Conservation (phyloP, 2,888 invertebrate genomes). For the Herminia tarsipennalis region DNA sequence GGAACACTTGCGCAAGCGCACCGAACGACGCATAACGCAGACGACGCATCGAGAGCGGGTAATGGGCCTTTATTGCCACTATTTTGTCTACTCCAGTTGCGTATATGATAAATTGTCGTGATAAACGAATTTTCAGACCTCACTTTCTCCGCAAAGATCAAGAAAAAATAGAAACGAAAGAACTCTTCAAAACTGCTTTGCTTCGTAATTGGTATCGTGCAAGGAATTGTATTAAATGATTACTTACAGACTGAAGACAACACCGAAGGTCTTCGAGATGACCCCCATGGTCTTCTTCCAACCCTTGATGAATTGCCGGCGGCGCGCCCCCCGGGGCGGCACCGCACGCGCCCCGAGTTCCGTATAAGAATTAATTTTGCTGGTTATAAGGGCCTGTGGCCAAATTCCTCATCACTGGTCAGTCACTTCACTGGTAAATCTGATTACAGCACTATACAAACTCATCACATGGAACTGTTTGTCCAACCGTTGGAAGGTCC, state of each 20-base stretch:
- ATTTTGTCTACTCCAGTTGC: slow-evolving; percentile 46
- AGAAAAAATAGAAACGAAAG: slow-evolving; percentile 10
- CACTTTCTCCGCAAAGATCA: slow-evolving; percentile 26
- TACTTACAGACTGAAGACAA: slow-evolving; percentile 93
- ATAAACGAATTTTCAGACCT: slow-evolving; percentile 47
- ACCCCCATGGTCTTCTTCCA: slow-evolving; percentile 89
- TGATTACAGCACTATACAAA: slow-evolving; percentile 53
- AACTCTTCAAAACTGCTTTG: too few relatives aligned
- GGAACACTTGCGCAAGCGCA: slow-evolving; percentile 74
- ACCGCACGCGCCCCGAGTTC: slow-evolving; percentile 75
- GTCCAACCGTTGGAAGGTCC: slow-evolving; percentile 38
- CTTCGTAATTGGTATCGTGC: slow-evolving; percentile 1
- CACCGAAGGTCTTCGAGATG: slow-evolving; percentile 91
- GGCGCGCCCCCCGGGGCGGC: slow-evolving; percentile 79
- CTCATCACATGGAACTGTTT: slow-evolving; percentile 38
- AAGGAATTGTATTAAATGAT: too few relatives aligned
- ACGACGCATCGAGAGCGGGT: slow-evolving; percentile 33
- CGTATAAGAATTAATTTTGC: slow-evolving; percentile 81
- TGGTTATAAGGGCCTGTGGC: slow-evolving; percentile 51
- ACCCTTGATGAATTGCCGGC: slow-evolving; percentile 82
- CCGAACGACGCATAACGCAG: slow-evolving; percentile 34
- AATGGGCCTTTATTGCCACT: slow-evolving; percentile 62
- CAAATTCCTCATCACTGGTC: slow-evolving; percentile 64
- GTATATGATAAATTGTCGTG: slow-evolving; percentile 56
- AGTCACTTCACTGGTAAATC: slow-evolving; percentile 64